Evolutionary conservation across 2,888 invertebrate species (phyloP), one percentile per base, ranked within the genome.

Genomic region (Eueremaeus valkanovi): DNA sequence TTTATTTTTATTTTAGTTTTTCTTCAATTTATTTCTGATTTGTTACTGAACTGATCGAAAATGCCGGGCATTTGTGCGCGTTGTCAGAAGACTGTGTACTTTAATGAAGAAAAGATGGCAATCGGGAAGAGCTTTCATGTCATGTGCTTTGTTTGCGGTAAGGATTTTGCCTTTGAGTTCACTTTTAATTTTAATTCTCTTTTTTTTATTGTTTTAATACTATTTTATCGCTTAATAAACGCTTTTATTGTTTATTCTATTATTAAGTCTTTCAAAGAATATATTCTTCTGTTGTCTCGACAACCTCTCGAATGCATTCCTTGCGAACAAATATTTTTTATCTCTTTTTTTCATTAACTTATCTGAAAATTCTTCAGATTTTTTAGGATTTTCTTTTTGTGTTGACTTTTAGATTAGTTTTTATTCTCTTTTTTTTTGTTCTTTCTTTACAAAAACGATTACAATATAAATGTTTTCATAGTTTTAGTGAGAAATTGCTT

Each of bases 141-240:
- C 78, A 81, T 83, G 76, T 86, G 86, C 81, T 83, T 86, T 77
- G 83, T 83, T 76, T 86, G 86, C 81, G 84, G 86, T 86, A 79
- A 82, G 84, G 81, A 24, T 24, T 21, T 31, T 36, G 33, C 9
- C 42, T 72, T 51, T 61, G 13, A 73, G 51, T 27, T 63, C 1
- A 36, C 8, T 58, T 49, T 29, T 31, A 24, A 18, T 16, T 40
- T 29, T 5, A 24, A 73, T 49, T 29, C n/a, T 73, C n/a, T n/a
- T n/a, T n/a, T n/a, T n/a, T n/a, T n/a, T n/a, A n/a, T n/a, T n/a
- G n/a, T n/a, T 31, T 61, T 61, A 27, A 61, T 24, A 29, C 3
- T 55, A 24, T 29, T 13, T 58, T 58, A 21, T 61, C 18, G 16
- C 18, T 29, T n/a, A 13, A 61, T 33, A 61, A 33, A 31, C 31